Percentiles rank a stretch among this genome's conserved stretches.
Evolutionary conservation across 2,888 invertebrate genomes (phyloP).

Genomic region (Creontiades dilutus): DNA sequence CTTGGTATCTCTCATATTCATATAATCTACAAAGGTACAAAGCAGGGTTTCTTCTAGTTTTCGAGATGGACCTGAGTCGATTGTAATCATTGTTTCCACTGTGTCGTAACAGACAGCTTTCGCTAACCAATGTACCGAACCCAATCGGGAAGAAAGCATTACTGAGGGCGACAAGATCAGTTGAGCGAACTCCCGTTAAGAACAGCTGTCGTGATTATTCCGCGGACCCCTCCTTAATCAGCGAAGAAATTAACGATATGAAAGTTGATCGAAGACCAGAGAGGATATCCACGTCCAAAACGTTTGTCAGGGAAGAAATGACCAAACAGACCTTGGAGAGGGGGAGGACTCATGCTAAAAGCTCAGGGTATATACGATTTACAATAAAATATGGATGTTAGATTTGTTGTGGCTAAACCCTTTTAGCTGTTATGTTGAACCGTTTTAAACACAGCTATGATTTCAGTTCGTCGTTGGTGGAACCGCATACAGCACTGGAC

Average conservation of each 20-base stretch:
- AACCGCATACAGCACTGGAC: slow-evolving; percentile 12
- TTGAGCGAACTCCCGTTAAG: neutral
- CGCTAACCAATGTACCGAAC: slow-evolving; percentile 29
- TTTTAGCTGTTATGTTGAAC: neutral
- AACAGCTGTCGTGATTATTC: neutral
- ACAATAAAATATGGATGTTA: too few species aligned
- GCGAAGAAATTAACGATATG: neutral
- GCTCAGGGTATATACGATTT: neutral
- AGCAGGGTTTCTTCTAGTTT: neutral
- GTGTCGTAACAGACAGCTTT: neutral
- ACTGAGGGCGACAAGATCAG: neutral
- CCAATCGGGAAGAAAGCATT: neutral
- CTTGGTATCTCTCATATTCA: too few species aligned
- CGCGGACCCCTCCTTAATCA: neutral
- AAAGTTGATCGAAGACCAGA: slow-evolving; percentile 21
- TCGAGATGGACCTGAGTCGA: neutral
- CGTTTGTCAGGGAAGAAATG: slow-evolving; percentile 31
- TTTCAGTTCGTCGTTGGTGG: slow-evolving; percentile 29
- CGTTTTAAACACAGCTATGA: neutral
- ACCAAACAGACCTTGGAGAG: slow-evolving; percentile 36
- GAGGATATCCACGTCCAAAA: neutral
- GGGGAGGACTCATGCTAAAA: neutral
- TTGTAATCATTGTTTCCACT: neutral
- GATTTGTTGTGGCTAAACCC: neutral
- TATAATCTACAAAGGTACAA: neutral